phyloP scores from a whole-genome alignment of 2,888 invertebrate species.

The Agrotis puta region DNA sequence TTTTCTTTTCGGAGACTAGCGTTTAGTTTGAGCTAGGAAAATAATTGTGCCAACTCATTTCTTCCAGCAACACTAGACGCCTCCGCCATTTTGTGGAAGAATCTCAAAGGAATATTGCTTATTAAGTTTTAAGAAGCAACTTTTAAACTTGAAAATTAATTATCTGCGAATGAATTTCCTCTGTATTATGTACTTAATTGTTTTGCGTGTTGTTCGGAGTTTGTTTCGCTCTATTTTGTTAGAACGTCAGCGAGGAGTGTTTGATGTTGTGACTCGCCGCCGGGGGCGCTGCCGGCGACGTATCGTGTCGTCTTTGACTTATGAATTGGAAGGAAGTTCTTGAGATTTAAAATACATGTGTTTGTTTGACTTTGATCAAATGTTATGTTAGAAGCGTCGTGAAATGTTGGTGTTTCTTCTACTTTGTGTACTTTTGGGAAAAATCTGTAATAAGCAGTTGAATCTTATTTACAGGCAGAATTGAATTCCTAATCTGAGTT shows the following conservation, averaged over 20 bases:
- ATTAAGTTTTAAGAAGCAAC: conserved; percentile 63
- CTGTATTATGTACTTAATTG: conserved; percentile 68
- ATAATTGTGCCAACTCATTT: background rate
- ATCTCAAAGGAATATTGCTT: conserved; percentile 61
- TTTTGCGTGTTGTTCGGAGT: conserved; percentile 62
- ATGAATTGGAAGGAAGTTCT: conserved; percentile 29
- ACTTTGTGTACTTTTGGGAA: background rate
- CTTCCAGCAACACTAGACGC: conserved; percentile 9
- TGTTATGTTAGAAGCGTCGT: background rate
- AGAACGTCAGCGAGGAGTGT: conserved; percentile 48
- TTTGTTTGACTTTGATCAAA: conserved; percentile 29
- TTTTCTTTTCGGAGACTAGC: background rate
- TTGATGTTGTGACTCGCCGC: conserved; percentile 62
- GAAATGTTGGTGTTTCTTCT: background rate
- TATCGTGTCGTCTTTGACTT: conserved; percentile 30
- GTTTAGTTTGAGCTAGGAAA: background rate
- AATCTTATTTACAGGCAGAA: background rate
- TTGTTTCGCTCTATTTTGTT: conserved; percentile 63
- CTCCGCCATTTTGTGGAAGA: conserved; percentile 27
- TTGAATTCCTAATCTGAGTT: background rate
- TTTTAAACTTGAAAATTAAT: conserved; percentile 67
- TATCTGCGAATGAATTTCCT: conserved; percentile 66
- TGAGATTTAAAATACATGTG: conserved; percentile 24
- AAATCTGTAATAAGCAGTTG: too few species aligned
- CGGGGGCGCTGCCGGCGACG: conserved; percentile 35